Evolutionary conservation across 1,140 invertebrate species (phyloP), one percentile per base, ranked within the genome.

Genomic region (Sycophila sp.): DNA sequence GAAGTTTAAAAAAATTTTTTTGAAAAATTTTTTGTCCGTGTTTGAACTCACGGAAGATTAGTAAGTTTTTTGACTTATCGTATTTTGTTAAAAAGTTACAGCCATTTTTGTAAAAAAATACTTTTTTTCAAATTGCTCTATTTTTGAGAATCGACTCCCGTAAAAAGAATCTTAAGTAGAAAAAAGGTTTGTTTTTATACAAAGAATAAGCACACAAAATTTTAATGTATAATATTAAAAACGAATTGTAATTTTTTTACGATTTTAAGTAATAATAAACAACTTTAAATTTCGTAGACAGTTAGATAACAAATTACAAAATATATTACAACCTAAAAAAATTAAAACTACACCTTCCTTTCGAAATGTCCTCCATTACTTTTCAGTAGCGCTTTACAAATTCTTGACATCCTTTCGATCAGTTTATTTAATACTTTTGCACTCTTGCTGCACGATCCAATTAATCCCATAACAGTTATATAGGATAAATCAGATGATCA

Each of bases 401-500:
- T 26, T 22, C 15, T 26, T 51, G 47, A 22, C 47, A 51, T 51
- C 24, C 47, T 5, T 4, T 22, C 22, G 6, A 51, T 22, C n/a
- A 51, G n/a, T 28, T 22, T 28, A 3, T 51, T 4, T 51, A 51
- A 15, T 7, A 51, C 5, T 51, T 24, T 28, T 26, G 7, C n/a
- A 28, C 13, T n/a, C 4, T 51, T 64, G 19, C 19, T 22, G 60
- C 65, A 58, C 71, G 67, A 42, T 80, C 75, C 15, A 81, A 64
- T 47, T 76, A 55, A 49, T 73, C 73, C 81, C 81, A 79, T 3
- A 81, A 62, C 68, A 81, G 60, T 51, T 82, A 76, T 10, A 80
- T 82, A 0, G 76, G 79, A 64, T 15, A 82, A 64, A 69, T 84
- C 80, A 1, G 80, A 77, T 7, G 72, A 76, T 71, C 80, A 82